A percentile compares a stretch with the other conserved stretches of the same genome.
Conservation (phyloP, 2,113 vertebrate species). For the Hippocampus abdominalis region DNA sequence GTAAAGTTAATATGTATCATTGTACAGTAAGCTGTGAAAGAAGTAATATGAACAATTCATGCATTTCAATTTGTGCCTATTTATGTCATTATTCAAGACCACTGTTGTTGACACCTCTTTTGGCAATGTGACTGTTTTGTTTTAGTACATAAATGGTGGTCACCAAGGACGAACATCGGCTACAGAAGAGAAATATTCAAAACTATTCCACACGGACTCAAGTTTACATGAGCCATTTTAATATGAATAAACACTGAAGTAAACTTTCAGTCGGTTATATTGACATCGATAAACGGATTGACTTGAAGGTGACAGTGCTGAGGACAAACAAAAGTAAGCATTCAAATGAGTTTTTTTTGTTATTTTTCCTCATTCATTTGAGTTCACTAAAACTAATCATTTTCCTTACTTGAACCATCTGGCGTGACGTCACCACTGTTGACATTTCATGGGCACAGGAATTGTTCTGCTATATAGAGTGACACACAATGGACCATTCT, state of each 20-base stretch:
- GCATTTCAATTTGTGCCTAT: too few species aligned
- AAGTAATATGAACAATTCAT: not conserved
- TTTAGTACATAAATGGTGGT: not conserved
- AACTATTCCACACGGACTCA: not conserved
- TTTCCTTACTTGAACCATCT: not conserved
- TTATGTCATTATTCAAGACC: not conserved
- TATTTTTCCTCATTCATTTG: not conserved
- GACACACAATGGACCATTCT: constrained; percentile 4
- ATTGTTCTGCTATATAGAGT: not conserved
- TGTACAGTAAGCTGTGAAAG: not conserved
- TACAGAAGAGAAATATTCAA: not conserved
- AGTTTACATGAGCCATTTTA: not conserved
- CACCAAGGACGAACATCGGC: too few species aligned
- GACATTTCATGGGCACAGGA: not conserved
- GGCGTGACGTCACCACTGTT: not conserved
- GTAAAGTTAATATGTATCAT: not conserved
- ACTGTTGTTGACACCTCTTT: not conserved
- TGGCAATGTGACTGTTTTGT: not conserved
- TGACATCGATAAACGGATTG: not conserved
- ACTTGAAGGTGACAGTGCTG: not conserved
- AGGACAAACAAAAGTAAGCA: not conserved
- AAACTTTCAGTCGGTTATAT: not conserved
- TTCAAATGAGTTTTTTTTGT: not conserved
- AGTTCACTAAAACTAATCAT: not conserved
- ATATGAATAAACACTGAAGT: not conserved